phyloP scores from a whole-genome alignment of 2,888 invertebrate species.

The Andrena camellia region DNA sequence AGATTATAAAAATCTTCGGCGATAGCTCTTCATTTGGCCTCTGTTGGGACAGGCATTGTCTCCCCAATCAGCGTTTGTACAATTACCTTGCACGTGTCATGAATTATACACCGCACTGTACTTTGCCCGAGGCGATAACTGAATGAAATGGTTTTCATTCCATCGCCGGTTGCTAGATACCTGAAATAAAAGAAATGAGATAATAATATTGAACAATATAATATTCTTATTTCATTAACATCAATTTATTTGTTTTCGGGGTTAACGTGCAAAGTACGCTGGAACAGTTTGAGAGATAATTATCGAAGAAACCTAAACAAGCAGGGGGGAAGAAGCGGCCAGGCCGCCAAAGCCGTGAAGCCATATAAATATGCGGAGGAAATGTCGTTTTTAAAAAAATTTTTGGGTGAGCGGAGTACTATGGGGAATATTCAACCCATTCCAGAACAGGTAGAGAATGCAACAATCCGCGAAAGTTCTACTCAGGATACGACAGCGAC shows the following conservation, averaged over 20 bases:
- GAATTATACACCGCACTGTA: neutral
- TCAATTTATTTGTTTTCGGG: neutral
- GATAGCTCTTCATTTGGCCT: neutral
- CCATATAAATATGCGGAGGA: neutral
- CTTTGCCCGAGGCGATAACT: neutral
- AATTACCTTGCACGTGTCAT: neutral
- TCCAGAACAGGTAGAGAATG: neutral
- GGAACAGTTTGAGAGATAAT: neutral
- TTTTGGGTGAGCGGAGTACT: neutral
- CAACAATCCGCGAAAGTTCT: too few relatives aligned
- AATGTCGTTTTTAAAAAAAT: neutral
- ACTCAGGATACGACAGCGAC: too few relatives aligned
- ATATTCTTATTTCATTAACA: neutral
- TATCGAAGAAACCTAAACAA: neutral
- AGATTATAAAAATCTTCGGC: neutral
- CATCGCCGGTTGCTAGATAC: constrained; percentile 10
- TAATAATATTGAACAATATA: neutral
- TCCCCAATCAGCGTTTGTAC: neutral
- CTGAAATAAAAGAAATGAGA: neutral
- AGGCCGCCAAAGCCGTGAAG: neutral
- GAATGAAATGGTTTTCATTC: neutral
- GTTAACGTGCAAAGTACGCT: neutral
- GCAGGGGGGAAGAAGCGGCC: neutral
- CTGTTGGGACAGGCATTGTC: neutral
- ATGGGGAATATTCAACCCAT: neutral